A percentile compares a stretch with the other conserved stretches of the same genome.
Conservation (phyloP, 2,113 vertebrate species). For the Sphyrna mokarran region DNA sequence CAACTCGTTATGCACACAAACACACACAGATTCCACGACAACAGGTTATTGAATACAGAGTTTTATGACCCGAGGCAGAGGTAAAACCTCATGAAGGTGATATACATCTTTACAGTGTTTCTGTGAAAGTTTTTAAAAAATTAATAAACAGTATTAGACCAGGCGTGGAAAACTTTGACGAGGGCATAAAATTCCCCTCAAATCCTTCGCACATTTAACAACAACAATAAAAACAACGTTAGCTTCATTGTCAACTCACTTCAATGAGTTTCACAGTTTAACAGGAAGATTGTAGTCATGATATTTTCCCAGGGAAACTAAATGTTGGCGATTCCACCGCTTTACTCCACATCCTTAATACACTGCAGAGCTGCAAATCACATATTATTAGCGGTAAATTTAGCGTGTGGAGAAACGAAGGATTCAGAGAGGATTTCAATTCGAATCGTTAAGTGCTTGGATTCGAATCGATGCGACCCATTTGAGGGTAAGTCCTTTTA, state of each 20-base stretch:
- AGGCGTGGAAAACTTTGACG: neutral
- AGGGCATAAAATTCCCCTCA: neutral
- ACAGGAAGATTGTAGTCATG: neutral
- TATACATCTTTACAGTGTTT: neutral
- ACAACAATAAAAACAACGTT: neutral
- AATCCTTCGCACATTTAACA: neutral
- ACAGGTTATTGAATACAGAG: too few relatives aligned
- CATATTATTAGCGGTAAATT: neutral
- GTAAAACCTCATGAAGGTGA: neutral
- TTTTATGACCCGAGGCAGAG: neutral
- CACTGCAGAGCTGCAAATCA: neutral
- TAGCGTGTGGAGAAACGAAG: neutral
- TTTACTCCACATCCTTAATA: neutral
- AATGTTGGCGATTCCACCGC: neutral
- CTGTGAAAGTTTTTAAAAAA: neutral
- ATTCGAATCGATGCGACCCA: neutral
- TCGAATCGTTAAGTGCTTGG: neutral
- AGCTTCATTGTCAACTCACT: neutral
- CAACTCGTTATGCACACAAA: neutral
- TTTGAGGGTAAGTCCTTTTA: neutral
- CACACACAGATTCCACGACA: neutral
- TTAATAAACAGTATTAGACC: neutral
- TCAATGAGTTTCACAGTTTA: neutral
- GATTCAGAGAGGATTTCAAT: neutral
- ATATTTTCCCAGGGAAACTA: neutral